Evolutionary conservation across 2,888 invertebrate species (phyloP), one percentile per base, ranked within the genome.

Genomic region (Meganola albula): DNA sequence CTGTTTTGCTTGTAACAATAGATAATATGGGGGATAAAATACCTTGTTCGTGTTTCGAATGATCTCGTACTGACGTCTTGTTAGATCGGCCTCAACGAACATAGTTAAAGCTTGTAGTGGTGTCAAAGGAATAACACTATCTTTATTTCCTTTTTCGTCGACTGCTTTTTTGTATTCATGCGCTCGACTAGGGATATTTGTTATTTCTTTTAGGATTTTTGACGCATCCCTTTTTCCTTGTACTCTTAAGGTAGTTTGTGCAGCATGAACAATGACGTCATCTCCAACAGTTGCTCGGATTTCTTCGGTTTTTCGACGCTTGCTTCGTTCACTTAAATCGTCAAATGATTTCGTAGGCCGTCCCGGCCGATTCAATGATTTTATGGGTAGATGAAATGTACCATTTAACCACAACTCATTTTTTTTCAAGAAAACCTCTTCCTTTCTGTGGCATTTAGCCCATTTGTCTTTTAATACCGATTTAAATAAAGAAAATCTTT

Each of bases 311-410:
- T 44, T 42, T 18, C 46, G 29, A 12, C 39, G 24, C 23, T 44
- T 13, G 40, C 33, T 22, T 46, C 44, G 34, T 22, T 46, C 44
- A 34, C 39, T 46, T 24, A 27, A 38, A n/a, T 48, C 44, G 16
- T 9, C n/a, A 38, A 49, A 49, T 12, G 24, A 23, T 33, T 48
- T 47, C 11, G 24, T 24, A 24, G 12, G 31, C 12, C 7, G 16
- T 4, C 16, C 25, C 10, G 10, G 7, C 5, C 12, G 9, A 8
- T 10, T 10, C 5, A 10, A 4, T 10, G 10, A 6, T 8, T 10
- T 20, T n/a, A n/a, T 25, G 12, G 24, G 29, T 29, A 23, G 10
- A 9, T 20, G 12, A 13, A 29, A 29, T 29, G 22, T 29, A 11
- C 13, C 9, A 14, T 32, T 22, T 30, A 30, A 10, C 29, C 23